Conservation (phyloP, 2,888 invertebrate genomes). For the Drosophila pseudotalamancana region DNA sequence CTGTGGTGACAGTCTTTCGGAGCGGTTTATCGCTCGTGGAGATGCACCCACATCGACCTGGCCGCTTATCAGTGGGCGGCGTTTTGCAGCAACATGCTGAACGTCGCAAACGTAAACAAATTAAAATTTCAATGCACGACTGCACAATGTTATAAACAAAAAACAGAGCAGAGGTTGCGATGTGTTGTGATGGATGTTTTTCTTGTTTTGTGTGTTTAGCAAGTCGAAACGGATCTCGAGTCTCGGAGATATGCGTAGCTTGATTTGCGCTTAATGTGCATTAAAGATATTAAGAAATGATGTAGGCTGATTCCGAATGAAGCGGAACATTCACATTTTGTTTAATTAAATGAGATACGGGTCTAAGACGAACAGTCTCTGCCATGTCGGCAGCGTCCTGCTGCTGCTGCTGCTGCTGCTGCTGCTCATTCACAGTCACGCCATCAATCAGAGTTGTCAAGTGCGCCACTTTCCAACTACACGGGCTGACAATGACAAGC, state of each 20-base stretch:
- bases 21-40: slow-evolving; percentile 10
- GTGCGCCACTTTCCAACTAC: slow-evolving; percentile 75
- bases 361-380: slow-evolving; percentile 17
- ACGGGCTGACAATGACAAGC: slow-evolving; percentile 74
- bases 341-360: slow-evolving; percentile 68
- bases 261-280: slow-evolving; percentile 15
- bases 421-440: slow-evolving; percentile 30
- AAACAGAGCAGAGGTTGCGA: slow-evolving; percentile 1
- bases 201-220: not conserved
- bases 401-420: too few relatives aligned
- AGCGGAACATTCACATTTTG: slow-evolving; percentile 54
- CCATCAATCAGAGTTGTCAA: slow-evolving; percentile 76
- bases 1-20: not conserved
- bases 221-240: not conserved
- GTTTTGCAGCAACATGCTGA: slow-evolving; percentile 15
- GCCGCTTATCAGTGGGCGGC: slow-evolving; percentile 44
- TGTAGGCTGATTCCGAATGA: slow-evolving; percentile 29
- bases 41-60: slow-evolving; percentile 59
- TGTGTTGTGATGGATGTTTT: slow-evolving; percentile 12
- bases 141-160: slow-evolving; percentile 35
- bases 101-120: slow-evolving; percentile 64
- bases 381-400: slow-evolving; percentile 16
- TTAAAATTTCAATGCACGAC: slow-evolving; percentile 44
- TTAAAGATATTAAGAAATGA: slow-evolving; percentile 24
- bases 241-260: not conserved